These are phyloP conservation scores for Dynastes grantii DNA, from an alignment of 2,888 invertebrate genomes.

Conservation along the genomic window DNA sequence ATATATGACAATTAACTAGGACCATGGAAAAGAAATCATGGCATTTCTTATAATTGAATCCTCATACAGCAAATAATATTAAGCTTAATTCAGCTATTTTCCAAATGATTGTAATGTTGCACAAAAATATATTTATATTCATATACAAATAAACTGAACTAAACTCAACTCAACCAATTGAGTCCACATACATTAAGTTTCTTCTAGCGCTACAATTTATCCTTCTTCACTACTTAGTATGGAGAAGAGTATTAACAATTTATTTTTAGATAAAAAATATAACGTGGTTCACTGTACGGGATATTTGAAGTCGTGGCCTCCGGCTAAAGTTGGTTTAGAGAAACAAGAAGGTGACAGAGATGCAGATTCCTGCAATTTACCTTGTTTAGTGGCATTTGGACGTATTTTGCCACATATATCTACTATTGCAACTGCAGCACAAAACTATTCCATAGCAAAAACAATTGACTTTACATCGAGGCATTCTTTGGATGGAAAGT, in stretches of 20 bases:
- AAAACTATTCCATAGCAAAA: constrained; percentile 72
- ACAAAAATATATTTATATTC: no score
- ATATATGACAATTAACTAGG: no score
- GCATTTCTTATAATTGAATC: no score
- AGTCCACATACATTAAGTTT: no score
- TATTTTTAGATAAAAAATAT: constrained; percentile 82
- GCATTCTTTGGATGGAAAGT: constrained; percentile 93
- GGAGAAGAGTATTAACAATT: not conserved
- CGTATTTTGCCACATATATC: constrained; percentile 79
- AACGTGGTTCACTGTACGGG: constrained; percentile 94
- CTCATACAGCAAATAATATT: no score
- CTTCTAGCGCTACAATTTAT: no score
- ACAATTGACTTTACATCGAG: constrained; percentile 86
- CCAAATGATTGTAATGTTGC: no score
- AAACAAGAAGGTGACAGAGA: constrained; percentile 77
- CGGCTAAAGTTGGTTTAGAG: constrained; percentile 82
- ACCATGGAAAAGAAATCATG: no score
- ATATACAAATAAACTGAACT: no score
- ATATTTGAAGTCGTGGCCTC: constrained; percentile 93
- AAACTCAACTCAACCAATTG: no score
- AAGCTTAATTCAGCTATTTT: no score
- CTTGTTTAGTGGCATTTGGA: constrained; percentile 92
- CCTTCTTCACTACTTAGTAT: no score
- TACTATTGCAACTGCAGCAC: constrained; percentile 66
- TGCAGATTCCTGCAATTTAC: constrained; percentile 79